Evolutionary conservation across 2,797 vertebrate genomes (phyloP).

Genomic region (Capromys pilorides): DNA sequence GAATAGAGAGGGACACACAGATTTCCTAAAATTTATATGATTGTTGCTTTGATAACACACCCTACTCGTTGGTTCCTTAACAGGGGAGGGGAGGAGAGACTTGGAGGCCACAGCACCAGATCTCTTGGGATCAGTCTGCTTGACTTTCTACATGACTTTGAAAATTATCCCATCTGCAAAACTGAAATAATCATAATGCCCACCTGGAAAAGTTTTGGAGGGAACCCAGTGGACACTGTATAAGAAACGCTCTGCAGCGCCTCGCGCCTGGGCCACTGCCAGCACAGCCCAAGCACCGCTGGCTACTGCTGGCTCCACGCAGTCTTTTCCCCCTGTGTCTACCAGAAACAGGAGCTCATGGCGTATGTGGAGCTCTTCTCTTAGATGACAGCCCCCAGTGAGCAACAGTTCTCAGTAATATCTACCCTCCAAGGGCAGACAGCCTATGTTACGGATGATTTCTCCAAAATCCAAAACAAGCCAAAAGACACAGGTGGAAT

Average conservation of each 20-base stretch:
- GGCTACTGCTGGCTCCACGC: rapidly evolving
- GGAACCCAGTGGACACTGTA: rapidly evolving
- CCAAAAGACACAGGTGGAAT: neutral
- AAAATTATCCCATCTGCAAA: neutral
- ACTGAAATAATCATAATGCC: neutral
- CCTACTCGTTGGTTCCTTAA: neutral
- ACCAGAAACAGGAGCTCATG: neutral
- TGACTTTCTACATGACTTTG: neutral
- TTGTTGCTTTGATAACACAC: neutral
- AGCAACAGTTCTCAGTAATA: neutral
- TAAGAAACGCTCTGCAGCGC: neutral
- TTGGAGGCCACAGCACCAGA: neutral
- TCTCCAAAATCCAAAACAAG: neutral
- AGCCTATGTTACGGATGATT: neutral
- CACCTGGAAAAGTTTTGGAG: neutral
- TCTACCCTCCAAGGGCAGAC: neutral
- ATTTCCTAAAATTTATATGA: neutral
- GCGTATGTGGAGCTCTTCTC: neutral
- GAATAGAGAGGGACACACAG: neutral
- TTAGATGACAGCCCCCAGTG: neutral
- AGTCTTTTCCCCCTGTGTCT: neutral
- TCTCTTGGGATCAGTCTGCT: no score
- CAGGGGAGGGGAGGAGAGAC: neutral
- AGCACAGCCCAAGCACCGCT: neutral
- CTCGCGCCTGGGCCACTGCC: rapidly evolving